Evolutionary conservation across 1,140 invertebrate genomes (phyloP).

Genomic region (Bombus soroeensis): DNA sequence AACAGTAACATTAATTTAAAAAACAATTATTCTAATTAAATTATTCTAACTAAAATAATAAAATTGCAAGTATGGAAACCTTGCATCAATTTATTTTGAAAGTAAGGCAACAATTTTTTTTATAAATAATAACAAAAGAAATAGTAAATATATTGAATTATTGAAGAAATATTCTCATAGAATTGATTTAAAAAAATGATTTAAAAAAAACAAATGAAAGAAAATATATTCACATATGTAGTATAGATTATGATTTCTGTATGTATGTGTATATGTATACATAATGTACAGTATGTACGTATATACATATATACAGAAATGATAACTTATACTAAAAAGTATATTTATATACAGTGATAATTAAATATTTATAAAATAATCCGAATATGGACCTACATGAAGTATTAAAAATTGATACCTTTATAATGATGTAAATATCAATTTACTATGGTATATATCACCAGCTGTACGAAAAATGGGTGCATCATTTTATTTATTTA

Average conservation of each 20-base stretch:
- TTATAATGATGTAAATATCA: slow-evolving; percentile 42
- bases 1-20: background rate
- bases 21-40: background rate
- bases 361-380: slow-evolving; percentile 50
- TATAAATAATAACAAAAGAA: background rate
- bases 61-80: background rate
- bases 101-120: background rate
- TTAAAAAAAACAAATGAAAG: background rate
- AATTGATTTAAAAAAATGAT: background rate
- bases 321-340: slow-evolving; percentile 18
- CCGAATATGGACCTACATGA: slow-evolving; percentile 48
- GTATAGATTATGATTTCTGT: background rate
- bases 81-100: slow-evolving; percentile 6
- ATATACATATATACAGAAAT: background rate
- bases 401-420: slow-evolving; percentile 46
- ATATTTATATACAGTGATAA: slow-evolving; percentile 1
- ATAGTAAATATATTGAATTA: background rate
- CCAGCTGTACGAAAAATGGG: slow-evolving; percentile 62
- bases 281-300: background rate
- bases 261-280: background rate
- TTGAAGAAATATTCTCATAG: background rate
- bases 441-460: slow-evolving; percentile 54
- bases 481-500: slow-evolving; percentile 78
- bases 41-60: background rate
- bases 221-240: background rate